Evolutionary conservation across 2,797 vertebrate species (phyloP).

Genomic region (Squalus acanthias): DNA sequence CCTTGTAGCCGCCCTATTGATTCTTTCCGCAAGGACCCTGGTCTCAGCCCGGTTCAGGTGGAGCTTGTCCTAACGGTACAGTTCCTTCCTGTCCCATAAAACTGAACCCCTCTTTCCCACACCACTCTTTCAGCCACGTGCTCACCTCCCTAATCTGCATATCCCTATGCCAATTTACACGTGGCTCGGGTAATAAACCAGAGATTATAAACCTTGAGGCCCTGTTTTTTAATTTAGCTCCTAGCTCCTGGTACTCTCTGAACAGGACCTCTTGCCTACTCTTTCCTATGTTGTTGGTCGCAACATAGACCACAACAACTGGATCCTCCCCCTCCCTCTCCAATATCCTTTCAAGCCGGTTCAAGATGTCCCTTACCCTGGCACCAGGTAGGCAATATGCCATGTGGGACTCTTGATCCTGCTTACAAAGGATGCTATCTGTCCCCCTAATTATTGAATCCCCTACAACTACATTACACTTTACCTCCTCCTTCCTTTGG

Average conservation of each 20-base stretch:
- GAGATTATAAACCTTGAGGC: background rate
- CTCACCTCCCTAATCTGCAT: background rate
- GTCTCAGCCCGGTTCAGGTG: background rate
- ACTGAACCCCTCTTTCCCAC: background rate
- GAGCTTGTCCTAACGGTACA: background rate
- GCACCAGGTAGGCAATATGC: background rate
- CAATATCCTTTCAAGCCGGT: background rate
- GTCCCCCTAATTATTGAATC: background rate
- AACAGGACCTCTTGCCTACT: background rate
- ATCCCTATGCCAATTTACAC: background rate
- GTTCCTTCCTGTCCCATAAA: background rate
- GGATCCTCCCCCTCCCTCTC: background rate
- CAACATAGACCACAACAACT: background rate
- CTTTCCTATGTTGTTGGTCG: background rate
- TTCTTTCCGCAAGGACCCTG: background rate
- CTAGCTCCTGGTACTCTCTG: background rate
- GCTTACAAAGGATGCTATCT: background rate
- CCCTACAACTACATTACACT: background rate
- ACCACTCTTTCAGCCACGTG: background rate
- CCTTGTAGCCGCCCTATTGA: background rate
- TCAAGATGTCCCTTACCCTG: background rate
- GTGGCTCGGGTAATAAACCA: background rate
- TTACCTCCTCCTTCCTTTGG: background rate
- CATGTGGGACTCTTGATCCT: background rate
- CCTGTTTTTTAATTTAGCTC: background rate